A percentile compares a stretch with the other conserved stretches of the same genome.
These are phyloP conservation scores for Chloroclysta siterata DNA, from an alignment of 2,888 invertebrate species.

Conservation along the genomic window DNA sequence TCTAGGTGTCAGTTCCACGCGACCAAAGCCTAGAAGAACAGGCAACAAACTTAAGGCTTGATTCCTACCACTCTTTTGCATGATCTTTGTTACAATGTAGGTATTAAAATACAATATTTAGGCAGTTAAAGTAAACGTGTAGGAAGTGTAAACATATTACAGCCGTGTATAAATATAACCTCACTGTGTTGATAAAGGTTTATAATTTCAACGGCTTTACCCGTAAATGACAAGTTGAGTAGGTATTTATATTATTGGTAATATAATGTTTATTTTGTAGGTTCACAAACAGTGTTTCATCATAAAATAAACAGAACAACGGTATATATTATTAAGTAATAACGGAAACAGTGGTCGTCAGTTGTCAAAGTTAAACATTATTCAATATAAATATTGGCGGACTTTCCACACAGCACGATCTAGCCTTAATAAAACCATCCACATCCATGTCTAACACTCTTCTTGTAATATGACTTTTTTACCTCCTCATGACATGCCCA, in stretches of 20 bases:
- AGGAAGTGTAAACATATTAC: constrained; percentile 43
- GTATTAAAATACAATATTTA: too few species aligned
- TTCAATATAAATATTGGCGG: too few species aligned
- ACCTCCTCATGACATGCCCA: too few species aligned
- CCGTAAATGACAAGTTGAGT: constrained; percentile 1
- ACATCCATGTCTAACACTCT: too few species aligned
- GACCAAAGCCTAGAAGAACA: too few species aligned
- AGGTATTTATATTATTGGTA: not conserved
- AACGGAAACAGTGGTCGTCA: not conserved
- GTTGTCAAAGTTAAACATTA: not conserved
- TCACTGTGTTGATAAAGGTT: constrained; percentile 47
- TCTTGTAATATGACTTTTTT: too few species aligned
- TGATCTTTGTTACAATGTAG: too few species aligned
- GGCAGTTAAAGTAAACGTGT: constrained; percentile 23
- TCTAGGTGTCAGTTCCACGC: too few species aligned
- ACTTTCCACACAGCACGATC: too few species aligned
- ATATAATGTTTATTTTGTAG: not conserved
- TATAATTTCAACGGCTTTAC: constrained; percentile 48
- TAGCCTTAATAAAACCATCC: too few species aligned
- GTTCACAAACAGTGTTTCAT: not conserved
- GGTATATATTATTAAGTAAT: not conserved
- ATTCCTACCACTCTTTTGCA: too few species aligned
- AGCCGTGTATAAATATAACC: constrained; percentile 44
- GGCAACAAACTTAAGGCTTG: too few species aligned
- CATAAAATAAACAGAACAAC: not conserved